phyloP scores from a whole-genome alignment of 2,888 invertebrate species.

The Biston stratarius region DNA sequence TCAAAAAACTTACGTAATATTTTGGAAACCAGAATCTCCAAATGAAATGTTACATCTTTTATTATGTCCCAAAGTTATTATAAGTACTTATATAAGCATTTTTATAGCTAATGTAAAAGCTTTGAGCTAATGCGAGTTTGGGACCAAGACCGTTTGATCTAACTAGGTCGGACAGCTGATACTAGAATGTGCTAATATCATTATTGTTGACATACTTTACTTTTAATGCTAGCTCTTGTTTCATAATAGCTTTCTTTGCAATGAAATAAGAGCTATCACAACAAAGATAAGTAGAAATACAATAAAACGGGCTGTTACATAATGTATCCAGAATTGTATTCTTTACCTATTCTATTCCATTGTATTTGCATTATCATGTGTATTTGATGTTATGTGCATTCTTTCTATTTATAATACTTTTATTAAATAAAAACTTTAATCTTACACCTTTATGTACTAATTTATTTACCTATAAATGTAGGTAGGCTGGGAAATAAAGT shows the following conservation, averaged over 20 bases:
- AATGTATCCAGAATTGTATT: constrained; percentile 60
- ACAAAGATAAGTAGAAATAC: constrained; percentile 32
- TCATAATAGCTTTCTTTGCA: constrained; percentile 21
- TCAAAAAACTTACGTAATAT: constrained; percentile 61
- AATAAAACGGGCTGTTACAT: constrained; percentile 46
- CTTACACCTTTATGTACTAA: constrained; percentile 12
- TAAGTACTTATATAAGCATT: constrained; percentile 19
- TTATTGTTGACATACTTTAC: constrained; percentile 23
- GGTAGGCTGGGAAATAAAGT: too few species aligned
- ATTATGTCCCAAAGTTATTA: constrained; percentile 30
- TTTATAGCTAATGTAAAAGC: constrained; percentile 30
- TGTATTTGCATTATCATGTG: constrained; percentile 72
- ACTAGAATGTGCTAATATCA: constrained; percentile 24
- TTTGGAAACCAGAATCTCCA: constrained; percentile 13
- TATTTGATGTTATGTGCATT: constrained; percentile 70
- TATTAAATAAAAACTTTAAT: constrained; percentile 62
- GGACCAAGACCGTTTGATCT: constrained; percentile 32
- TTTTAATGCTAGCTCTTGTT: constrained; percentile 14
- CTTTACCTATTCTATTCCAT: constrained; percentile 64
- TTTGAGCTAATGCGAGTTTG: constrained; percentile 26
- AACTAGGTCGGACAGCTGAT: constrained; percentile 24
- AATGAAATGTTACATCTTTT: constrained; percentile 24
- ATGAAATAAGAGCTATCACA: constrained; percentile 23
- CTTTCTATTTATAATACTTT: constrained; percentile 68
- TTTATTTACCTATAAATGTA: constrained; percentile 2